A percentile compares a stretch with the other conserved stretches of the same genome.
phyloP scores from a whole-genome alignment of 2,888 invertebrate species.

The Drosophila recens region DNA sequence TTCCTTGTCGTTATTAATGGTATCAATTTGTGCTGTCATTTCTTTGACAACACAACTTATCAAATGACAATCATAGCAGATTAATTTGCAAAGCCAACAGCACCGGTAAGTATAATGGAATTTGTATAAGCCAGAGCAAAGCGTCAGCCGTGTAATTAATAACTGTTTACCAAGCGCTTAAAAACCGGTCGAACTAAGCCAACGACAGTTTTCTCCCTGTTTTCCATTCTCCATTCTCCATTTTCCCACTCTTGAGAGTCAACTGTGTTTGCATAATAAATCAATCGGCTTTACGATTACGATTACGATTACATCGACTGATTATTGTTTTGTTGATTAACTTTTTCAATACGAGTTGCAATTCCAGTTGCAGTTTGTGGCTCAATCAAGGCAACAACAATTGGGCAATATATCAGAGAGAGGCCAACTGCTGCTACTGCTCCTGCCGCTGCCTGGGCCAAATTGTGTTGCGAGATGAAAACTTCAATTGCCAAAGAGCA shows the following conservation, averaged over 20 bases:
- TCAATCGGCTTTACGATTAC: conserved; percentile 55
- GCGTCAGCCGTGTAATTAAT: conserved; percentile 66
- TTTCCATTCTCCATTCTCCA: neutral
- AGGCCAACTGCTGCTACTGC: conserved; percentile 5
- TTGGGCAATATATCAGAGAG: conserved; percentile 57
- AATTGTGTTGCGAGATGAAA: conserved; percentile 42
- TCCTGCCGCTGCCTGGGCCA: conserved; percentile 12
- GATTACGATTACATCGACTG: conserved; percentile 46
- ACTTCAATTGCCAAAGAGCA: conserved; percentile 47
- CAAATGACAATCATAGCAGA: conserved; percentile 74
- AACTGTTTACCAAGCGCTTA: conserved; percentile 75
- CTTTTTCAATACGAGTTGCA: conserved; percentile 50
- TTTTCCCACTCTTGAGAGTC: conserved; percentile 4
- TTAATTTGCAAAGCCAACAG: conserved; percentile 63
- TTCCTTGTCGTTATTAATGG: conserved; percentile 41
- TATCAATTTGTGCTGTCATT: conserved; percentile 47
- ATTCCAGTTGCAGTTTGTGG: conserved; percentile 51
- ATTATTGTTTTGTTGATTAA: conserved; percentile 71
- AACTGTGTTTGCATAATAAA: conserved; percentile 73
- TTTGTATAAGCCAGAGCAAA: conserved; percentile 59
- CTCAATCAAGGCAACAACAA: conserved; percentile 52
- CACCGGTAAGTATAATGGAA: conserved; percentile 52
- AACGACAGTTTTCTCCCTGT: conserved; percentile 12
- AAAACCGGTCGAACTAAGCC: conserved; percentile 60
- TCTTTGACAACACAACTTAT: conserved; percentile 61